Conservation (phyloP, 2,888 invertebrate species). For the Netelia fuscicornis region DNA sequence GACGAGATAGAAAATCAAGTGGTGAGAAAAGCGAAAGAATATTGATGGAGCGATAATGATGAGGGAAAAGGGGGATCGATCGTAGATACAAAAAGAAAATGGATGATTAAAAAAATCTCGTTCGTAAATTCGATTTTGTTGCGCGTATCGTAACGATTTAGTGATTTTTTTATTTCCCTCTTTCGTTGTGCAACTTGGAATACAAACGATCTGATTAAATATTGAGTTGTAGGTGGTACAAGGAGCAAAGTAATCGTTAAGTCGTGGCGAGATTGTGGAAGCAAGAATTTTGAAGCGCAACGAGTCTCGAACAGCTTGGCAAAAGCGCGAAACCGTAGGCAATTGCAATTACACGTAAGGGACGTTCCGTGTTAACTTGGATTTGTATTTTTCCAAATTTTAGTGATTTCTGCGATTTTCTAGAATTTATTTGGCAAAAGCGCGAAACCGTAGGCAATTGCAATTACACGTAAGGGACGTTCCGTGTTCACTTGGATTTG, state of each 20-base stretch:
- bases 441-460: conserved; percentile 1
- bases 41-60: neutral
- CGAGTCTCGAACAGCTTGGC: conserved; percentile 12
- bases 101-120: neutral
- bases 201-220: conserved; percentile 12
- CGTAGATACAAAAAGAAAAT: neutral
- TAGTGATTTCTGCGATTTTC: too few relatives aligned
- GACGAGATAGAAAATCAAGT: conserved; percentile 46
- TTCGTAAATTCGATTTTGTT: neutral
- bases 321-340: conserved; percentile 15
- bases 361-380: neutral
- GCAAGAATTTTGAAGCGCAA: conserved; percentile 27
- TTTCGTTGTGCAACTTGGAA: neutral
- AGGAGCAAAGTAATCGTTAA: conserved; percentile 38
- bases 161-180: neutral
- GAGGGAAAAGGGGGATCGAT: conserved; percentile 19
- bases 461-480: conserved; percentile 1
- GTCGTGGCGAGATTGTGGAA: neutral
- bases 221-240: conserved; percentile 27
- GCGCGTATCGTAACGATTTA: neutral
- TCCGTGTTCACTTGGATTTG: neutral
- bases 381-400: too few relatives aligned
- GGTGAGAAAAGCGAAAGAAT: neutral
- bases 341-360: conserved; percentile 4
- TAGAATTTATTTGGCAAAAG: neutral